Percentiles rank a stretch among this genome's conserved stretches.
These are phyloP conservation scores for Steromphala cineraria DNA, from an alignment of 2,888 invertebrate genomes.

Conservation along the genomic window DNA sequence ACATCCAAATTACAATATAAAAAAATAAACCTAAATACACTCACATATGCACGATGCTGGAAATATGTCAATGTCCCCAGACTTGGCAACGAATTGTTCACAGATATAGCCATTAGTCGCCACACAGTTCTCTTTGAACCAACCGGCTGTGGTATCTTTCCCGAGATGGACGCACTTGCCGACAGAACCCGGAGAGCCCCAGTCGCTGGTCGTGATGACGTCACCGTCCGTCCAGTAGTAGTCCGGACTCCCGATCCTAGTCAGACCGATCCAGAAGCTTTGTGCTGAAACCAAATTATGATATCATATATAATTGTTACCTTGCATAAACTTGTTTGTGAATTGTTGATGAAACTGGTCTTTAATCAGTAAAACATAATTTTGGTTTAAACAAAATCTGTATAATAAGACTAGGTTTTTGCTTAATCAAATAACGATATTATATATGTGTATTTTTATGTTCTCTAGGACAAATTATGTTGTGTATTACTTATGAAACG, in stretches of 20 bases:
- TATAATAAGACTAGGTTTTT: too few relatives aligned
- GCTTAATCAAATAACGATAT: too few relatives aligned
- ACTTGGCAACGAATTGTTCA: background rate
- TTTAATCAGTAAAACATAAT: too few relatives aligned
- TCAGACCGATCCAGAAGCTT: background rate
- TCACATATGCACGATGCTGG: background rate
- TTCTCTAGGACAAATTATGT: too few relatives aligned
- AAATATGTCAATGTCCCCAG: background rate
- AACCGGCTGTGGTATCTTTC: background rate
- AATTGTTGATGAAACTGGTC: too few relatives aligned
- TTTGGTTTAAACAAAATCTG: too few relatives aligned
- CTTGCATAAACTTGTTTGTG: too few relatives aligned
- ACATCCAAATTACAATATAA: too few relatives aligned
- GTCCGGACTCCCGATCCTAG: background rate
- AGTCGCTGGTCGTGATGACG: background rate
- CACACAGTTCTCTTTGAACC: background rate
- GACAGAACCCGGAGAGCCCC: background rate
- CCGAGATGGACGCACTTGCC: background rate
- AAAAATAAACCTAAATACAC: background rate
- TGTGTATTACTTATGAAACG: too few relatives aligned
- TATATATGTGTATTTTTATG: too few relatives aligned
- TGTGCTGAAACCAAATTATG: background rate
- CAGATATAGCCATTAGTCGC: background rate
- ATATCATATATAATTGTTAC: too few relatives aligned
- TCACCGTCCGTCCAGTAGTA: background rate